Conservation (phyloP, 2,113 vertebrate species). For the Saimiri boliviensis region DNA sequence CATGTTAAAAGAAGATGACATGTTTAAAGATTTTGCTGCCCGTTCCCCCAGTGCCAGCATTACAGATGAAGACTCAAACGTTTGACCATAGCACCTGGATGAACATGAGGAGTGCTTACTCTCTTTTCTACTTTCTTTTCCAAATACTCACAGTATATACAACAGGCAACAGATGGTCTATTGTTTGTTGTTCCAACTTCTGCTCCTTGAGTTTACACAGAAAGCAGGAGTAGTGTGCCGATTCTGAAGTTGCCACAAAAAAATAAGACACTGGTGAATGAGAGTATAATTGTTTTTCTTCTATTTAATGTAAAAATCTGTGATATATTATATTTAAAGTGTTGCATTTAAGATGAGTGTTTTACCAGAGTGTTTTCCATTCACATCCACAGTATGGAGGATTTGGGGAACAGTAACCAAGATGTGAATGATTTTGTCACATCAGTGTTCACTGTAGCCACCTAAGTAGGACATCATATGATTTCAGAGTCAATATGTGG, state of each 20-base stretch:
- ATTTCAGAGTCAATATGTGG: neutral
- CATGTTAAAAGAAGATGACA: slow-evolving; percentile 97
- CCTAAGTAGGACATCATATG: neutral
- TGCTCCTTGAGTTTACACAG: slow-evolving; percentile 45
- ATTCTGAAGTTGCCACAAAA: slow-evolving; percentile 74
- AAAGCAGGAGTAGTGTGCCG: slow-evolving; percentile 58
- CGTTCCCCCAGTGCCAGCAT: slow-evolving; percentile 92
- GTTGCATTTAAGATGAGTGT: slow-evolving; percentile 67
- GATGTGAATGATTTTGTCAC: neutral
- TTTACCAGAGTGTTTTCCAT: slow-evolving; percentile 62
- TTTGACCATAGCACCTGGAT: slow-evolving; percentile 83
- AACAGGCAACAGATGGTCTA: slow-evolving; percentile 13
- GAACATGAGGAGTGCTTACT: neutral
- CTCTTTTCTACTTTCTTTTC: neutral
- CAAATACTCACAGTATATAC: fast-evolving
- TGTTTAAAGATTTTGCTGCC: slow-evolving; percentile 92
- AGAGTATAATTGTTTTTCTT: slow-evolving; percentile 66
- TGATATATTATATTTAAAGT: slow-evolving; percentile 78
- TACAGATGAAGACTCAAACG: slow-evolving; percentile 94
- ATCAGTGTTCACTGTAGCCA: neutral
- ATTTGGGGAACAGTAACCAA: neutral
- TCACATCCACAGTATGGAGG: slow-evolving; percentile 37
- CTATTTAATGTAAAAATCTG: slow-evolving; percentile 83
- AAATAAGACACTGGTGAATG: slow-evolving; percentile 73
- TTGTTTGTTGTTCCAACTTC: slow-evolving; percentile 58